Conservation (phyloP, 2,113 vertebrate species). For the Oophaga pumilio region DNA sequence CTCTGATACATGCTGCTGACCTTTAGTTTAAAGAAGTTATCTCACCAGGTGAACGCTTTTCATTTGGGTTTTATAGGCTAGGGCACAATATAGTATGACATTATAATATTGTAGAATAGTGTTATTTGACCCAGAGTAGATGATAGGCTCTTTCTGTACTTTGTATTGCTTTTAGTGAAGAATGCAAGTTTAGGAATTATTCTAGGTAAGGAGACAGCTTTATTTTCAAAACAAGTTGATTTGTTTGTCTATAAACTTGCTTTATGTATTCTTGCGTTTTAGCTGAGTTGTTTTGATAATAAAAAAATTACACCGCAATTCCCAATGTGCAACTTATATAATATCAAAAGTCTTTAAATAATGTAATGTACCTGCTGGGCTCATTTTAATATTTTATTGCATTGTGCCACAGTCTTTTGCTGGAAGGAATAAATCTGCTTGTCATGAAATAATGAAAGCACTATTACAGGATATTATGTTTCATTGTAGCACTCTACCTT, state of each 20-base stretch:
- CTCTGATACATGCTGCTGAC: too few relatives aligned
- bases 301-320: neutral
- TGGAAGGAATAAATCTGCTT: neutral
- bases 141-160: too few relatives aligned
- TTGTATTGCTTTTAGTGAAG: neutral
- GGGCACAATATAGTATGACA: too few relatives aligned
- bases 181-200: neutral
- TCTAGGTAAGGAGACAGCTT: neutral
- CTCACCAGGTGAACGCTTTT: too few relatives aligned
- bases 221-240: neutral
- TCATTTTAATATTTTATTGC: constrained; percentile 30
- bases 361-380: neutral
- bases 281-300: neutral
- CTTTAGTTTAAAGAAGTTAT: too few relatives aligned
- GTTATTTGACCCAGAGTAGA: too few relatives aligned
- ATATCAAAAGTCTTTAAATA: constrained; percentile 4
- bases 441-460: constrained; percentile 25
- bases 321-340: neutral
- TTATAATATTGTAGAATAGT: too few relatives aligned
- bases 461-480: constrained; percentile 37
- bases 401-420: constrained; percentile 11
- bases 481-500: constrained; percentile 8
- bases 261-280: neutral
- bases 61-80: too few relatives aligned
- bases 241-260: neutral